Conservation (phyloP, 1,140 invertebrate genomes). For the Chrysopa pallens region DNA sequence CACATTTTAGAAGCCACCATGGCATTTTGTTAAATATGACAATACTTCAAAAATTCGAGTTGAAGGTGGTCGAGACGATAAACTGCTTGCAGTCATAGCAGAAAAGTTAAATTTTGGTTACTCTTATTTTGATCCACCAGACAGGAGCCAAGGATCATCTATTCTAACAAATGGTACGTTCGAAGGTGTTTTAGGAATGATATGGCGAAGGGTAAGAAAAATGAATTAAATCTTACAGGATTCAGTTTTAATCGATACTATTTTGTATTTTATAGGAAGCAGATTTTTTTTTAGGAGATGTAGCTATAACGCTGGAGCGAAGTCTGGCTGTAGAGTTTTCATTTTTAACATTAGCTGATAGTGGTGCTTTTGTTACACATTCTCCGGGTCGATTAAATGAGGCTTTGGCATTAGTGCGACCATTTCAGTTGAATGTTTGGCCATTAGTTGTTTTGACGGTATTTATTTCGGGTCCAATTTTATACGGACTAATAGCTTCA, state of each 20-base stretch:
- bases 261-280: constrained; percentile 28
- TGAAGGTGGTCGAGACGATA: constrained; percentile 45
- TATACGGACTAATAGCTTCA: constrained; percentile 33
- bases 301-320: constrained; percentile 46
- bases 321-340: constrained; percentile 47
- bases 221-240: background rate
- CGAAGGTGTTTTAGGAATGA: constrained; percentile 44
- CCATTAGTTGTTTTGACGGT: constrained; percentile 31
- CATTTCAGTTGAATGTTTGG: constrained; percentile 48
- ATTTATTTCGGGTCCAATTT: constrained; percentile 30
- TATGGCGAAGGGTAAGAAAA: constrained; percentile 37
- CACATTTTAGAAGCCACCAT: constrained; percentile 42
- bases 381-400: constrained; percentile 46
- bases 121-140: constrained; percentile 45
- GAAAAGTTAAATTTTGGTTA: constrained; percentile 48
- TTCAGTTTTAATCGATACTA: background rate
- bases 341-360: constrained; percentile 48
- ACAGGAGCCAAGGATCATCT: constrained; percentile 43
- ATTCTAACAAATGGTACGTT: constrained; percentile 38
- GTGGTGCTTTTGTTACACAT: constrained; percentile 49
- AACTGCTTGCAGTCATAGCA: constrained; percentile 36
- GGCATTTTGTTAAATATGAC: constrained; percentile 45
- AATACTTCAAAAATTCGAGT: constrained; percentile 37
- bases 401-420: constrained; percentile 44
- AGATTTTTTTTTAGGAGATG: constrained; percentile 48